Percentiles rank a stretch among this genome's conserved stretches.
phyloP scores from a whole-genome alignment of 2,888 invertebrate genomes.

The Pharmacophagus antenor region DNA sequence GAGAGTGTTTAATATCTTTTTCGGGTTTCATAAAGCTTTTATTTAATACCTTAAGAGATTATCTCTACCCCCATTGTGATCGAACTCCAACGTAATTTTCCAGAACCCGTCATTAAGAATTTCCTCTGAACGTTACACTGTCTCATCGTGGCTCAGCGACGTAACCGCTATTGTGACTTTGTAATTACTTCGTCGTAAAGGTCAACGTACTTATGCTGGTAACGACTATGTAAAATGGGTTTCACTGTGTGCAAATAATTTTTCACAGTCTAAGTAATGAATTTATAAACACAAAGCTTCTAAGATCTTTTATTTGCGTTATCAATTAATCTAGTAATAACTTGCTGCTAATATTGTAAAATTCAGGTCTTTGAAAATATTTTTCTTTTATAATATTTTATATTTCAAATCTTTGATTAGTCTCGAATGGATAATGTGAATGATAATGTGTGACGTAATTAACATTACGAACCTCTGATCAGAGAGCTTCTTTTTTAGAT shows the following conservation, averaged over 20 bases:
- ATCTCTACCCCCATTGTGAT: constrained; percentile 17
- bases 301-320: neutral
- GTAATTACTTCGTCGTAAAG: constrained; percentile 26
- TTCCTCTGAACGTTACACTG: constrained; percentile 14
- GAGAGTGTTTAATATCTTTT: constrained; percentile 7
- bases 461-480: no score
- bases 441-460: no score
- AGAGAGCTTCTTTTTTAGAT: no score
- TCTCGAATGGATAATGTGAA: no score
- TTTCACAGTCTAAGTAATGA: neutral
- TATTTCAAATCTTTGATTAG: no score
- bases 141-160: constrained; percentile 26
- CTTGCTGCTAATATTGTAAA: neutral
- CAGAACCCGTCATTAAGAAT: constrained; percentile 21
- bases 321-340: neutral
- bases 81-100: constrained; percentile 15
- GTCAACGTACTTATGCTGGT: constrained; percentile 18
- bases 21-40: constrained; percentile 16
- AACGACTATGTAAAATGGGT: constrained; percentile 8
- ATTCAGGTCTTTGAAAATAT: neutral
- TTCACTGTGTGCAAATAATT: constrained; percentile 10
- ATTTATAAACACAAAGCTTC: neutral
- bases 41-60: constrained; percentile 19
- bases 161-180: constrained; percentile 19
- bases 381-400: neutral